phyloP scores from a whole-genome alignment of 1,140 invertebrate genomes.

The Caenorhabditis tropicalis region DNA sequence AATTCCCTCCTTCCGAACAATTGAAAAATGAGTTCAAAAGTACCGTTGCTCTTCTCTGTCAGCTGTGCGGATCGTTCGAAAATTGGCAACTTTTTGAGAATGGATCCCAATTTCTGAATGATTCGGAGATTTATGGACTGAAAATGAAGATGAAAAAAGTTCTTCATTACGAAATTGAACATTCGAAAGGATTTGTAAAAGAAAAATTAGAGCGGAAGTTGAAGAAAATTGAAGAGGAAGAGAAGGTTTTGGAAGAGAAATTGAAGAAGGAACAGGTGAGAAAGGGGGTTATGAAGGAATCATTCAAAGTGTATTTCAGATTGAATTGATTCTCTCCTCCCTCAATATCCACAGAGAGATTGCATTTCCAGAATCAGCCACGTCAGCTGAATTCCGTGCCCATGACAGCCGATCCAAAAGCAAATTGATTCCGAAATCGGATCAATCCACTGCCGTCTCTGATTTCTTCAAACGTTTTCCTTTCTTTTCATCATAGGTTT shows the following conservation, averaged over 20 bases:
- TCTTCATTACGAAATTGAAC: conserved; percentile 7
- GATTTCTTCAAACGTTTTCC: conserved; percentile 18
- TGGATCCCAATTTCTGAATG: neutral
- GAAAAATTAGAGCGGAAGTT: conserved; percentile 1
- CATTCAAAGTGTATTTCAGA: neutral
- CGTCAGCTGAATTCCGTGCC: neutral
- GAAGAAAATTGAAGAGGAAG: neutral
- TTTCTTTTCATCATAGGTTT: neutral
- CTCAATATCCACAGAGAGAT: neutral
- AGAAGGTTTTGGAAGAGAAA: neutral
- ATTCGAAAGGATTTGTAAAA: conserved; percentile 3
- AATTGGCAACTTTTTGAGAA: conserved; percentile 22
- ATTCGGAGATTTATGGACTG: neutral
- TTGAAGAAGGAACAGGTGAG: neutral
- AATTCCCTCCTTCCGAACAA: neutral
- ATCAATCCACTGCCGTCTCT: neutral
- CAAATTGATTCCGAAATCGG: neutral
- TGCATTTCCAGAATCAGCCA: neutral
- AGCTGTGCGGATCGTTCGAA: conserved; percentile 1
- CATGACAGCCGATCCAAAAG: conserved; percentile 22
- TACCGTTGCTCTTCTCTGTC: neutral
- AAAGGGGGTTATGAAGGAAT: too few relatives aligned
- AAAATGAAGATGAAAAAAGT: conserved; percentile 10
- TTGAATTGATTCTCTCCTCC: neutral
- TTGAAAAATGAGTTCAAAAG: neutral